These are phyloP conservation scores for Cordylochernes scorpioides DNA, from an alignment of 2,888 invertebrate species.

Conservation along the genomic window DNA sequence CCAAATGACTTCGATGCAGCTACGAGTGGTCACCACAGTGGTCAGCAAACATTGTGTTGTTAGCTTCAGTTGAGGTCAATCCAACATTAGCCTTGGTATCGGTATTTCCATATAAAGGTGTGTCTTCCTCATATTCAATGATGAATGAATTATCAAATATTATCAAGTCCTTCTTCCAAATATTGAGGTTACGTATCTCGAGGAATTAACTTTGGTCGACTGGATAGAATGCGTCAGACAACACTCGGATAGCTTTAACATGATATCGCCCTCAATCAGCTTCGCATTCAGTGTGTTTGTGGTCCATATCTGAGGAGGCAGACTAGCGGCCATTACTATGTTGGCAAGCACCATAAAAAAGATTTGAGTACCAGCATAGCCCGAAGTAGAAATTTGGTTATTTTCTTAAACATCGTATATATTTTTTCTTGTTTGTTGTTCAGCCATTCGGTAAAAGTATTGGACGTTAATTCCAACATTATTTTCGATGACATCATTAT, in stretches of 20 bases:
- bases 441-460: too few species aligned
- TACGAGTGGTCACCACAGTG: too few species aligned
- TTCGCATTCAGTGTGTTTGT: conserved; percentile 1
- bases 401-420: conserved; percentile 4
- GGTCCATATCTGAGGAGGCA: too few species aligned
- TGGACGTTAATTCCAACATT: too few species aligned
- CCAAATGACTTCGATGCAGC: too few species aligned
- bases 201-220: too few species aligned
- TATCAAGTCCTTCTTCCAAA: too few species aligned
- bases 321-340: conserved; percentile 5
- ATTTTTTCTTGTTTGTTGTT: too few species aligned
- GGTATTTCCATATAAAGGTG: too few species aligned
- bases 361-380: conserved; percentile 4
- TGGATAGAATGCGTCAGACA: too few species aligned
- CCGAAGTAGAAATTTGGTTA: conserved; percentile 1
- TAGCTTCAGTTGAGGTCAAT: not conserved
- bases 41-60: too few species aligned
- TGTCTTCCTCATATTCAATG: conserved; percentile 1
- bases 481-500: conserved; percentile 6
- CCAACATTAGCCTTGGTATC: not conserved
- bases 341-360: conserved; percentile 5
- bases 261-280: conserved; percentile 1
- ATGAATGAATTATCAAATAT: not conserved
- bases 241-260: conserved; percentile 4
- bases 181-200: too few species aligned